Percentiles rank a stretch among this genome's conserved stretches.
Evolutionary conservation across 2,888 invertebrate genomes (phyloP).

Genomic region (Priocnemis perturbator): DNA sequence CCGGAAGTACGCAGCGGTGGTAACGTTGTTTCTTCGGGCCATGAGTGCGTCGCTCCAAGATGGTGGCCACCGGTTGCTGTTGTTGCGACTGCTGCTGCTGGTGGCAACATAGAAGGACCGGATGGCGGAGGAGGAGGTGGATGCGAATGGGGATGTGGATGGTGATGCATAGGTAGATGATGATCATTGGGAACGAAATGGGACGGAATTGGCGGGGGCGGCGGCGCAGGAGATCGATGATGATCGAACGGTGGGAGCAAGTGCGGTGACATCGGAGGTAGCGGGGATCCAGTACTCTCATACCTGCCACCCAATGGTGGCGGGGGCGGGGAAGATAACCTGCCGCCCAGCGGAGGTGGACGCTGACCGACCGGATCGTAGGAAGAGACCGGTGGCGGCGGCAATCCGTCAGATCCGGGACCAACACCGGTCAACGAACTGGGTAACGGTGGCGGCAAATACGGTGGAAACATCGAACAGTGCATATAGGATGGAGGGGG

Average conservation of each 20-base stretch:
- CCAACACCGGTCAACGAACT: no score
- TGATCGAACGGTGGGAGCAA: conserved; percentile 62
- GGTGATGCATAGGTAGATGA: no score
- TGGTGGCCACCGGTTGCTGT: conserved; percentile 35
- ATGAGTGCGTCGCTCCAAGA: conserved; percentile 54
- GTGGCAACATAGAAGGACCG: no score
- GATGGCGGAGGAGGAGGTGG: conserved; percentile 32
- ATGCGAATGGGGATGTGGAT: background rate
- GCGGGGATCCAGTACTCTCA: conserved; percentile 62
- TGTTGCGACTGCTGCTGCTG: no score
- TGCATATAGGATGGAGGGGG: conserved; percentile 76
- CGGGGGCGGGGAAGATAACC: conserved; percentile 77
- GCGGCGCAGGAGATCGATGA: conserved; percentile 67
- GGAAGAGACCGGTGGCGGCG: conserved; percentile 53
- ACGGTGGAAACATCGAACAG: conserved; percentile 78
- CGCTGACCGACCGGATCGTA: conserved; percentile 73
- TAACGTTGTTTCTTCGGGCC: conserved; percentile 64
- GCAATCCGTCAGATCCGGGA: conserved; percentile 52
- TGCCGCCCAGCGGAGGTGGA: conserved; percentile 74
- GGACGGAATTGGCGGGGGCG: conserved; percentile 68
- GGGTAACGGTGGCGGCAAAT: conserved; percentile 79
- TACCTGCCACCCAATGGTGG: conserved; percentile 71
- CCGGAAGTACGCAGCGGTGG: conserved; percentile 64
- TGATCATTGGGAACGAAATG: no score
- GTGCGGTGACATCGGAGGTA: conserved; percentile 68